Evolutionary conservation across 2,797 vertebrate genomes (phyloP).

Genomic region (Lerista edwardsae): DNA sequence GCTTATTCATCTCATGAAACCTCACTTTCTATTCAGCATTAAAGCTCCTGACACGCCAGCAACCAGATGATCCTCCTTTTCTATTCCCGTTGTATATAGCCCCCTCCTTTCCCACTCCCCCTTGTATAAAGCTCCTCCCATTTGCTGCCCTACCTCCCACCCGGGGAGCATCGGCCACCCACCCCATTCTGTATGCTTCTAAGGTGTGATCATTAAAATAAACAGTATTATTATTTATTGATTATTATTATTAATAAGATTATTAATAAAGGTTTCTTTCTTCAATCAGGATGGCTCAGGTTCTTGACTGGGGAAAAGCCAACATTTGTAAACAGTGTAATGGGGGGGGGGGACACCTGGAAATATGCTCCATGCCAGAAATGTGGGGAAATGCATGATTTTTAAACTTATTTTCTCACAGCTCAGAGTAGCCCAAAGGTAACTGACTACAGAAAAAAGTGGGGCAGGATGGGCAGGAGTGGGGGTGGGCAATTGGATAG

Average conservation of each 20-base stretch:
- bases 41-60: conserved; percentile 61
- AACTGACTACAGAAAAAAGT: background rate
- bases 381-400: background rate
- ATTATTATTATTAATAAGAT: conserved; percentile 80
- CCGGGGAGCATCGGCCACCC: conserved; percentile 59
- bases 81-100: conserved; percentile 84
- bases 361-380: background rate
- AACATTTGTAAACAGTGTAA: background rate
- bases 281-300: conserved; percentile 78
- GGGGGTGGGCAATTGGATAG: background rate
- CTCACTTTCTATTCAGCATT: conserved; percentile 79
- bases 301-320: conserved; percentile 53
- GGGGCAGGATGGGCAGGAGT: background rate
- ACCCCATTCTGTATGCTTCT: conserved; percentile 85
- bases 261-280: conserved; percentile 98
- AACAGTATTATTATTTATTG: conserved; percentile 84
- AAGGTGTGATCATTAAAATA: conserved; percentile 85
- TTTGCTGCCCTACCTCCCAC: conserved; percentile 82
- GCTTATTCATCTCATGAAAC: conserved; percentile 72
- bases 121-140: conserved; percentile 80
- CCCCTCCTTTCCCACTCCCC: conserved; percentile 66
- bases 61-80: conserved; percentile 81
- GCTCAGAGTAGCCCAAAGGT: background rate
- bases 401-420: background rate
- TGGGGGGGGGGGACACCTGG: background rate